Evolutionary conservation across 2,113 vertebrate genomes (phyloP).

Genomic region (Callionymus lyra): DNA sequence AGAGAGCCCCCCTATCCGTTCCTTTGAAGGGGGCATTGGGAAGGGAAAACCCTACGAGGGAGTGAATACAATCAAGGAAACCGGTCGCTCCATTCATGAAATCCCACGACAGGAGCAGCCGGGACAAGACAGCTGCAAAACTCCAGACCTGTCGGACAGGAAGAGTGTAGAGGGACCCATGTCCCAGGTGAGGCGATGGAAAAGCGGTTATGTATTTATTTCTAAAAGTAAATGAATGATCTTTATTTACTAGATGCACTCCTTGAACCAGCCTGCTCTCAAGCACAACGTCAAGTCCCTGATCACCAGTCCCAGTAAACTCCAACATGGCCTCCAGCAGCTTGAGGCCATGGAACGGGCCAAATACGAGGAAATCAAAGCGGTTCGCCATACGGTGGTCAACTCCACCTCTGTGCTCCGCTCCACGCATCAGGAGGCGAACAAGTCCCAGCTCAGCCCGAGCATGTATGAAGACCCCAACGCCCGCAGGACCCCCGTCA

Average conservation of each 20-base stretch:
- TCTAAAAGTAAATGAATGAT: neutral
- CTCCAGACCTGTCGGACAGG: constrained; percentile 79
- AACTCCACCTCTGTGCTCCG: constrained; percentile 93
- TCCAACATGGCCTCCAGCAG: constrained; percentile 76
- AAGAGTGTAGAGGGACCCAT: constrained; percentile 82
- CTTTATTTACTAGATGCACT: constrained; percentile 72
- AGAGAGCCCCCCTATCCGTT: constrained; percentile 87
- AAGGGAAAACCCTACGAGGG: constrained; percentile 94
- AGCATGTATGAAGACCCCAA: constrained; percentile 89
- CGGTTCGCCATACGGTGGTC: constrained; percentile 85
- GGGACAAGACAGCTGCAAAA: constrained; percentile 84
- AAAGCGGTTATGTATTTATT: neutral
- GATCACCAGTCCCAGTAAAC: constrained; percentile 85
- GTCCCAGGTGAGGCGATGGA: constrained; percentile 74
- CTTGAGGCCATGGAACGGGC: constrained; percentile 80
- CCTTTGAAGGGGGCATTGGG: constrained; percentile 88
- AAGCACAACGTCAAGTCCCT: constrained; percentile 98
- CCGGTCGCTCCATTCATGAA: constrained; percentile 95
- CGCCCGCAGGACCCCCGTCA: constrained; percentile 87
- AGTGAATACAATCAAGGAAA: constrained; percentile 94
- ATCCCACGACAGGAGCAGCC: constrained; percentile 87
- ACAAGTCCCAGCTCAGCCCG: constrained; percentile 88
- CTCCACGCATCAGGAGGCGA: constrained; percentile 86
- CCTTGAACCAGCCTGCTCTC: constrained; percentile 84
- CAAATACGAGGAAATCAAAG: constrained; percentile 87